Base-by-base conservation (phyloP, 1,140 invertebrate genomes). In the Achatina immaculata region DNA sequence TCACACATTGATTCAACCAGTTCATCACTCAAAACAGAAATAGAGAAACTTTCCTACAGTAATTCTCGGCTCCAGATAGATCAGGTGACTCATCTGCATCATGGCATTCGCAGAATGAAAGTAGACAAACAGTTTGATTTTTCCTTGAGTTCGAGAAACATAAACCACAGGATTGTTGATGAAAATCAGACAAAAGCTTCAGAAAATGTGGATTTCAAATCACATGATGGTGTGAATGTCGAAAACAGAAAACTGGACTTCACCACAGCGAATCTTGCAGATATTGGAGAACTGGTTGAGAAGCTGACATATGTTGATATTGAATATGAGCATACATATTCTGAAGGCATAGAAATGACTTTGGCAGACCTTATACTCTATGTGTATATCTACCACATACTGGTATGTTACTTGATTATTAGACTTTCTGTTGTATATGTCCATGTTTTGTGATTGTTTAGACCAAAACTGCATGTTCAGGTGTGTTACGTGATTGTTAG, bases 311-410 rank as follows among this genome's bases (percentile, higher is more conserved):
- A 84, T 48, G 38, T 83, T 45, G 85, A 89, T 74, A 73, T 90
- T 21, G 65, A 87, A 36, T 85, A 91, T 77, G 83, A 88, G 28
- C 96, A 97, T 89, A 91, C 93, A 43, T 98, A 94, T 92, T 95
- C 95, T 11, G 96, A 98, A 92, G 96, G 96, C 2, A 94, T 94
- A 2, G 94, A 93, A 82, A 93, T 98, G 82, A 96, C 96, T 9
- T 90, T 98, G 80, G 94, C 96, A 42, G 97, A 98, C 92, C 87
- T 97, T 58, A 93, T 97, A 62, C 93, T 97, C 81, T 94, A 95
- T 89, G 94, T 95, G 1, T 94, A 94, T 84, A 92, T 95, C 72
- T 92, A 94, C 85, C 92, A 95, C 75, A 90, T 95, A n/a, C 90
- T 95, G 77, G 90, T 93, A 51, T 58, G 75, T 48, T 40, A 16